Evolutionary conservation across 1,140 invertebrate genomes (phyloP), one percentile per base, ranked within the genome.

Genomic region (Chymomyza costata): DNA sequence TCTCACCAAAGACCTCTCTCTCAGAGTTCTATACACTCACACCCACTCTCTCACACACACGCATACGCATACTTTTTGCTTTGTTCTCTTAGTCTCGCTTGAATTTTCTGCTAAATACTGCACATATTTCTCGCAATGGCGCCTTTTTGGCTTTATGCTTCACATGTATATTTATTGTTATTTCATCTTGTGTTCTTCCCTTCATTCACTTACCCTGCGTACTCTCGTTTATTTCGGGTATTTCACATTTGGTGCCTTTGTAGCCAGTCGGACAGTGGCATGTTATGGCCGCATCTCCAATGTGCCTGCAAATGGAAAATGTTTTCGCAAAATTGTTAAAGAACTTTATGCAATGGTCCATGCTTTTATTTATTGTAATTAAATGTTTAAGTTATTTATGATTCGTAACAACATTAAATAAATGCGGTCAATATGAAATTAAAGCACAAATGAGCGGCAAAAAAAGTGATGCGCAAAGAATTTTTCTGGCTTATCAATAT

Each of bases 201-300:
- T 16, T 3, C n/a, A 21, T 30, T 35, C 32, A 81, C 82, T 84
- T 69, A 84, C 82, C 82, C 61, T 69, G 71, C 17, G 82, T 84
- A 44, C 59, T 50, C 50, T 82, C 74, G 19, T 81, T 82, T 59
- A 84, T 81, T 67, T 86, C 87, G 54, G 87, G 89, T 50, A 90
- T 87, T 82, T 92, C 90, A 68, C 92, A 93, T 61, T 89, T 87
- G 65, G 89, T 89, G 39, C 92, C 92, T 8, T 89, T 90, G 83
- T 89, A 92, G 14, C 89, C 89, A 1, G 86, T 67, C 0, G 89
- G 87, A 80, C 92, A 93, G 58, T 90, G 87, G 65, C 92, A 93
- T 53, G 88, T 89, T 31, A 92, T 89, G 7, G 91, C 90, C 45
- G 90, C 89, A 11, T 91, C 90, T 8, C 91, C 92, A 70, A 92